phyloP scores from a whole-genome alignment of 2,888 invertebrate genomes.

The Pterostichus niger region DNA sequence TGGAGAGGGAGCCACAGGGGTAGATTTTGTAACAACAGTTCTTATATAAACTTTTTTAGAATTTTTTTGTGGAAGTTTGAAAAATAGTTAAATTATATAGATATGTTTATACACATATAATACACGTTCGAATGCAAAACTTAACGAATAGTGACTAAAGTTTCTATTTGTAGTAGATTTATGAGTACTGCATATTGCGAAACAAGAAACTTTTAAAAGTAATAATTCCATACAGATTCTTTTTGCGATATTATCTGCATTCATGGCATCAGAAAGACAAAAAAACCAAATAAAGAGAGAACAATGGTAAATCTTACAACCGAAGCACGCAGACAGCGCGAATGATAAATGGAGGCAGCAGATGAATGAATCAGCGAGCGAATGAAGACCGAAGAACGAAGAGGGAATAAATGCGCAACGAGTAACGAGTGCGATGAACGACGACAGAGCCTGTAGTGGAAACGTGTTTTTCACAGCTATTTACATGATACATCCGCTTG shows the following conservation, averaged over 20 bases:
- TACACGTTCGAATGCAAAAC: too few relatives aligned
- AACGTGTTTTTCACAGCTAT: slow-evolving; percentile 29
- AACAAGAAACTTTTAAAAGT: slow-evolving; percentile 13
- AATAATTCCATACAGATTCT: background rate
- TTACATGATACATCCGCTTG: slow-evolving; percentile 55
- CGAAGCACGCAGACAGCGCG: slow-evolving; percentile 60
- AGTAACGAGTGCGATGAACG: background rate
- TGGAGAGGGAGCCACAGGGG: too few relatives aligned
- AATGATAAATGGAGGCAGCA: slow-evolving; percentile 61
- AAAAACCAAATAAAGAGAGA: slow-evolving; percentile 51
- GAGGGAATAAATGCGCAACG: slow-evolving; percentile 31
- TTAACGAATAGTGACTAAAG: too few relatives aligned
- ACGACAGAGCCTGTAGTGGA: slow-evolving; percentile 2
- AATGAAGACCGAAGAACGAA: slow-evolving; percentile 1
- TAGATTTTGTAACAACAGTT: too few relatives aligned
- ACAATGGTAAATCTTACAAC: slow-evolving; percentile 53
- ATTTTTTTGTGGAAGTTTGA: too few relatives aligned
- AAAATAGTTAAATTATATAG: too few relatives aligned
- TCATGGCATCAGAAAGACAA: slow-evolving; percentile 43
- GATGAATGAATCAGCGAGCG: slow-evolving; percentile 62
- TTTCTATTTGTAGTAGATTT: slow-evolving; percentile 5
- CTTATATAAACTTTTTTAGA: too few relatives aligned
- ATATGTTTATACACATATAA: too few relatives aligned
- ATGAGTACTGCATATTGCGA: background rate
- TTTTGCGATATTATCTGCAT: slow-evolving; percentile 37